Percentiles rank a stretch among this genome's conserved stretches.
Evolutionary conservation across 2,888 invertebrate species (phyloP).

Genomic region (Archaeoteleia sp.): DNA sequence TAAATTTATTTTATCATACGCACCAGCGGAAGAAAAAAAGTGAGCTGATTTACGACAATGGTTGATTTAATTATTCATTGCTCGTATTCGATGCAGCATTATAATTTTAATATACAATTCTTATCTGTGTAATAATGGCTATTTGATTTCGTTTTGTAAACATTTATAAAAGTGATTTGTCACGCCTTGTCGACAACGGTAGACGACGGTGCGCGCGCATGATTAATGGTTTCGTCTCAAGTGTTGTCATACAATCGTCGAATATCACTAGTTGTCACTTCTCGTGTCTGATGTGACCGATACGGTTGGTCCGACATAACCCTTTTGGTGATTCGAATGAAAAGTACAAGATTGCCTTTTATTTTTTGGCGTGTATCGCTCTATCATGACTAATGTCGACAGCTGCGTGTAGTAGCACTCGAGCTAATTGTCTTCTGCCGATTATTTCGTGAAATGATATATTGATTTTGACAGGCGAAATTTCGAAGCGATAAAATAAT

Average conservation of each 20-base stretch:
- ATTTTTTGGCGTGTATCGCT: constrained; percentile 37
- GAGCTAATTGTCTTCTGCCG: constrained; percentile 14
- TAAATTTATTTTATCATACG: too few relatives aligned
- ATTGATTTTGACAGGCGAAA: too few relatives aligned
- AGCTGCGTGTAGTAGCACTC: constrained; percentile 15
- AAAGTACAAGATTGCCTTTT: constrained; percentile 29
- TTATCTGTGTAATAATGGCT: too few relatives aligned
- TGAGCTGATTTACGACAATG: too few relatives aligned
- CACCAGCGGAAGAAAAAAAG: too few relatives aligned
- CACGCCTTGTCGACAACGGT: too few relatives aligned
- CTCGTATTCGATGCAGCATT: too few relatives aligned
- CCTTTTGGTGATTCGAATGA: constrained; percentile 22
- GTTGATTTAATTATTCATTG: too few relatives aligned
- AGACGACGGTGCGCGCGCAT: constrained; percentile 29
- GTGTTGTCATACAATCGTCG: constrained; percentile 43
- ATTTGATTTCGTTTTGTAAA: too few relatives aligned
- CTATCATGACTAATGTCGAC: constrained; percentile 31
- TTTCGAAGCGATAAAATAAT: too few relatives aligned
- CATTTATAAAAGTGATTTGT: too few relatives aligned
- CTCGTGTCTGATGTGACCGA: constrained; percentile 40
- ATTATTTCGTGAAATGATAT: constrained; percentile 17
- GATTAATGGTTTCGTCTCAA: constrained; percentile 40
- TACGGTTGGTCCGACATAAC: constrained; percentile 27
- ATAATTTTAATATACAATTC: too few relatives aligned
- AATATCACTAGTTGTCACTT: constrained; percentile 40